Conservation (phyloP, 2,888 invertebrate genomes). For the Athetis lepigone region DNA sequence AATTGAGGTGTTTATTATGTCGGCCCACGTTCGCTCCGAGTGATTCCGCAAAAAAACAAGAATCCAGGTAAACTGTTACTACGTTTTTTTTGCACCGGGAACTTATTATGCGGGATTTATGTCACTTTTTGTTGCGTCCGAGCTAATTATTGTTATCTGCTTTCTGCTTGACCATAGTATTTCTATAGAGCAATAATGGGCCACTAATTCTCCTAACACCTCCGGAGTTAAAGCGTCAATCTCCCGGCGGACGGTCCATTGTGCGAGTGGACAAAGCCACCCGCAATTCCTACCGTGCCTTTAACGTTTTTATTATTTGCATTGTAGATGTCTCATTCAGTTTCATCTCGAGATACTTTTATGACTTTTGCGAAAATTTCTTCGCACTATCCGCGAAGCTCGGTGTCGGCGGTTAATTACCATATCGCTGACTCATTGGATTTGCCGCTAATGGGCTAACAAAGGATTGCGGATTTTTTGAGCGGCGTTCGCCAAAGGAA, state of each 20-base stretch:
- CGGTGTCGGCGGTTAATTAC: conserved; percentile 65
- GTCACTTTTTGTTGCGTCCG: conserved; percentile 89
- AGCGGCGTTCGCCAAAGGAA: conserved; percentile 79
- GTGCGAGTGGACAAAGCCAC: conserved; percentile 84
- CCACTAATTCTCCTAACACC: conserved; percentile 90
- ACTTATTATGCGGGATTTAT: conserved; percentile 90
- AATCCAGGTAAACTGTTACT: conserved; percentile 85
- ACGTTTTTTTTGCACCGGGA: conserved; percentile 83
- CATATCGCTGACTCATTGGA: conserved; percentile 75
- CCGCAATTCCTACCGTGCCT: conserved; percentile 86
- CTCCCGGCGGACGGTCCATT: conserved; percentile 78
- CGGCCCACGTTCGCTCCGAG: conserved; percentile 81
- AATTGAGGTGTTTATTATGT: conserved; percentile 91
- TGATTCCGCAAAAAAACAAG: conserved; percentile 83
- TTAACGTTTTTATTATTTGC: conserved; percentile 85
- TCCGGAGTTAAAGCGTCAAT: conserved; percentile 86
- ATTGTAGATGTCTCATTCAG: conserved; percentile 86
- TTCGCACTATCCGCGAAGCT: conserved; percentile 39
- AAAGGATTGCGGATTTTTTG: conserved; percentile 80
- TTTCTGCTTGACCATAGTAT: conserved; percentile 87
- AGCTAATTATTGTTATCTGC: conserved; percentile 90
- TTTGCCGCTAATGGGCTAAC: conserved; percentile 72
- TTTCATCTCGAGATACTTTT: conserved; percentile 72
- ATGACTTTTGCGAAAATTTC: conserved; percentile 66
- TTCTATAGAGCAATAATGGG: conserved; percentile 87